Evolutionary conservation across 2,888 invertebrate genomes (phyloP), one percentile per base, ranked within the genome.

Genomic region (Trichacis sp.): DNA sequence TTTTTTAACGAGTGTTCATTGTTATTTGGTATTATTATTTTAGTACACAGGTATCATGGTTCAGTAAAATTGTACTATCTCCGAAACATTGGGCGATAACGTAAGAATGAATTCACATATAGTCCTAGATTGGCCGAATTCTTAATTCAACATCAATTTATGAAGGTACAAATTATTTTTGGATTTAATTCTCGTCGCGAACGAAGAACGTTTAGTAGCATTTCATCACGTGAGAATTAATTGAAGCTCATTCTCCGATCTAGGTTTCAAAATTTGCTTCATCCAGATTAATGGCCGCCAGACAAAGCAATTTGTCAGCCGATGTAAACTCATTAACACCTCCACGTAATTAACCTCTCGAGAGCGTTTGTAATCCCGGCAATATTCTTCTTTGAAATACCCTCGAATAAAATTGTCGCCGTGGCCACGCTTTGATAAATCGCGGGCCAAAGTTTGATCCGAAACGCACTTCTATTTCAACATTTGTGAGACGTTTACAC

Each of bases 291-390:
- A 59, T 58, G 53, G 64, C 46, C 47, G 30, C 51, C 47, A 55
- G 64, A 58, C 58, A 59, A 64, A 33, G 58, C 51, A 64, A 64
- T 64, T 64, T 59, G 55, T 64, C 45, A 50, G 54, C 47, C 55
- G 51, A 64, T 58, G 59, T 54, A 54, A 59, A 59, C 51, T 58
- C 58, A 55, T 59, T 58, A 62, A 56, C 56, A 51, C 43, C 52
- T 56, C 36, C 55, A 42, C 56, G 57, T 63, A 57, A 57, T 53
- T 63, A 63, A 63, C 56, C 57, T 38, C 46, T 50, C 15, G n/a
- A n/a, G n/a, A n/a, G n/a, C n/a, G n/a, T n/a, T n/a, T n/a, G 8
- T 47, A 62, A 61, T 56, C 57, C 57, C 52, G 54, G 54, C 53
- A 36, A 49, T 43, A 43, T 43, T 43, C 19, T 18, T 43, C 18